Base-by-base conservation (phyloP, 2,888 invertebrate genomes). In the Protodeltote pygarga region DNA sequence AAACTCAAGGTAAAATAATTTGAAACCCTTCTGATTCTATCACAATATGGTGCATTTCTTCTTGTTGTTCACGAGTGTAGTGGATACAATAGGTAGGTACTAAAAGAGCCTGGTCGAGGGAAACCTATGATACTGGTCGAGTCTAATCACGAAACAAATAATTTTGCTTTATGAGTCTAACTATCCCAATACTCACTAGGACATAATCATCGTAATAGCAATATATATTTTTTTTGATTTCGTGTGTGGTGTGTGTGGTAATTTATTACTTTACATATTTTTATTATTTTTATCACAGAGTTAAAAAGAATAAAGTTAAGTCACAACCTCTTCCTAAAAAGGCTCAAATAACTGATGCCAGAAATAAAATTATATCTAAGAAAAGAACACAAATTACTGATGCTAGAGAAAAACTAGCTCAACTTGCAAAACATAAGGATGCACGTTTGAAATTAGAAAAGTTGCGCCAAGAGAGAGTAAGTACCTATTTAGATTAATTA, bases 331-430 rank as follows among this genome's bases (percentile, higher is more conserved):
- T 49, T 15, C 52, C 53, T 21, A 59, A 58, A 29, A 77, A 73
- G 45, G 27, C 70, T 11, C 71, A 74, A 27, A 61, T 92, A 17
- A 83, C 88, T 2, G 97, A 97, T 91, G 97, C 96, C 10, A 93
- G 97, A 33, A 94, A 95, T 62, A 96, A 95, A 84, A 95, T 97
- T 24, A 95, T 96, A 61, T 94, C 95, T 32, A 96, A 96, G 73
- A 96, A 96, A 76, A 93, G 96, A 33, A 94, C 93, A 32, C 95
- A 95, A 72, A 94, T 97, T 15, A 93, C 93, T 0, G 97, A 97
- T 92, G 97, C 97, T 0, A 92, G 97, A 49, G 97, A 97, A 65
- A 95, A 96, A 71, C 87, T 97, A 37, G 94, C 94, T 2, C 94
- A 96, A 83, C 94, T 95, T 65, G 95, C 96, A 0, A 95, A 95